Evolutionary conservation across 1,140 invertebrate genomes (phyloP).

Genomic region (Rhyzopertha dominica): DNA sequence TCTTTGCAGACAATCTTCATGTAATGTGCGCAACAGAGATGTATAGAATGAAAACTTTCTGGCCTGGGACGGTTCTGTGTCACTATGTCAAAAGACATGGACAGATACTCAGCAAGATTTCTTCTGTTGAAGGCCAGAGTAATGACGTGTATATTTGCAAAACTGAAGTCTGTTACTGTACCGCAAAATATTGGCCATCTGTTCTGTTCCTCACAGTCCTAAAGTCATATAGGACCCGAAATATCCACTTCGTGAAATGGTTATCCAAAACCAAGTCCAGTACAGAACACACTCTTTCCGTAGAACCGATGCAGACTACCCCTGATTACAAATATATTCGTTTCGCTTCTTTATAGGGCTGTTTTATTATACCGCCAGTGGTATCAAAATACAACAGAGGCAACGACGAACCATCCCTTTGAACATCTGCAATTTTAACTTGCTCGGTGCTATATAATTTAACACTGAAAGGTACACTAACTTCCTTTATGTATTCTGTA

Average conservation of each 20-base stretch:
- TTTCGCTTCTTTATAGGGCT: conserved; percentile 2
- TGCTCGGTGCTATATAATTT: conserved; percentile 4
- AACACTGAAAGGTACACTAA: conserved; percentile 8
- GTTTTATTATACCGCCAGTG: conserved; percentile 1
- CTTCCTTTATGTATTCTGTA: conserved; percentile 8
- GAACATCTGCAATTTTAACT: background rate
- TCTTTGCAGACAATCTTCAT: conserved; percentile 16
- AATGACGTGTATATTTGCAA: conserved; percentile 16
- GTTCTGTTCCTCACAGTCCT: too few species aligned
- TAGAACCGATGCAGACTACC: background rate
- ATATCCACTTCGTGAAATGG: too few species aligned
- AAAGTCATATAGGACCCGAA: too few species aligned
- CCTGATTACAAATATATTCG: conserved; percentile 6
- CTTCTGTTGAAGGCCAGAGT: conserved; percentile 11
- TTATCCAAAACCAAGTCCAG: conserved; percentile 2
- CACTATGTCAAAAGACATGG: conserved; percentile 5
- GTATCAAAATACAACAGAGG: conserved; percentile 8
- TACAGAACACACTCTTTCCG: conserved; percentile 4
- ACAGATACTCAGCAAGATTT: conserved; percentile 7
- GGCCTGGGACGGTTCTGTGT: background rate
- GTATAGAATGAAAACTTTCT: background rate
- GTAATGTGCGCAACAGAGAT: conserved; percentile 15
- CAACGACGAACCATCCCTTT: background rate
- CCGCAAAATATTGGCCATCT: conserved; percentile 10
- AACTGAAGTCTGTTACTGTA: conserved; percentile 12